Base-by-base conservation (phyloP, 2,797 vertebrate species). In the Sebastes oblongus region DNA sequence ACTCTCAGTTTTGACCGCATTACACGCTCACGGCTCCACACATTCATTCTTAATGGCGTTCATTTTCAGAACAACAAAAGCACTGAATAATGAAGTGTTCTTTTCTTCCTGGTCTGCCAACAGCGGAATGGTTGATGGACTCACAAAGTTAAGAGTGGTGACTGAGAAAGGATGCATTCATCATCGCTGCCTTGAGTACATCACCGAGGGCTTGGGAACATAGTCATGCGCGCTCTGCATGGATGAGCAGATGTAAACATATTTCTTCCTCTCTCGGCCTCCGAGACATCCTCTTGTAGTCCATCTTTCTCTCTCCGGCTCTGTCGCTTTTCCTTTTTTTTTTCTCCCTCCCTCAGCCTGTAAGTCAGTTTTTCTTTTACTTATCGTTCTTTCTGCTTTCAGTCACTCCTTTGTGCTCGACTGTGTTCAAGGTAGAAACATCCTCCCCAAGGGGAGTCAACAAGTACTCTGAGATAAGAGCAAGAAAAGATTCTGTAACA, bases 211-310 rank as follows among this genome's bases (percentile, higher is more conserved):
- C 87, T 80, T 55, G 55, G 77, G 78, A 86, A 88, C 69, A 77
- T 3, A 82, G 83, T 71, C 54, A 59, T 71, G 80, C 72, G 65
- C 11, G 52, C 76, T 85, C 80, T 85, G 84, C 88, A 81, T 66
- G 82, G 81, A 80, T 87, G 85, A 89, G 81, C 88, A 87, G 59
- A 86, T 87, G 79, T 80, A 87, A 86, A 90, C 83, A 73, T 78
- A 36, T 80, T 78, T 80, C 58, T 59, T 67, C 65, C 64, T 82
- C 55, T 60, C 69, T 75, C 9, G 3, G 71, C 72, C 75, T 75
- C 32, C 4, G 27, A 83, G 80, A 84, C 52, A 68, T 81, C 70
- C 56, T 81, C 66, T 66, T 39, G n/a, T 32, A 64, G 69, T 62
- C 61, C 46, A 55, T 70, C 65, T 74, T 18, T 72, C 12, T 81